Conservation (phyloP, 1,140 invertebrate species). For the Zaprionus capensis region DNA sequence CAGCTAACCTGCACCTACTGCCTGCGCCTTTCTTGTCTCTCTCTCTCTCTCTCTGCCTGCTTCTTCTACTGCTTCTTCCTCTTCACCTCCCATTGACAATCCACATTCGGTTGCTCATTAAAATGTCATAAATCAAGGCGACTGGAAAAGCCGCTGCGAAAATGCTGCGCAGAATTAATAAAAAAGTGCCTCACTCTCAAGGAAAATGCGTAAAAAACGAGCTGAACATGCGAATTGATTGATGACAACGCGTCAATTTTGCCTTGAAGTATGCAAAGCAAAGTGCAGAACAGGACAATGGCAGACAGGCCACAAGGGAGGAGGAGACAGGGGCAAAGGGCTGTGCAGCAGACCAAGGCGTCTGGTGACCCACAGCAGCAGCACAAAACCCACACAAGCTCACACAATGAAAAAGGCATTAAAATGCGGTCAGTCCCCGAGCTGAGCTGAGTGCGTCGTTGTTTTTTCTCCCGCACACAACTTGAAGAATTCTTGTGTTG, state of each 20-base stretch:
- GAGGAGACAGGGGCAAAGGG: slow-evolving; percentile 17
- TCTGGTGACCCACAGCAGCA: slow-evolving; percentile 31
- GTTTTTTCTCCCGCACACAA: slow-evolving; percentile 15
- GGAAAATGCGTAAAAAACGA: slow-evolving; percentile 57
- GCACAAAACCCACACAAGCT: slow-evolving; percentile 4
- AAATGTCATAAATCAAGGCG: slow-evolving; percentile 76
- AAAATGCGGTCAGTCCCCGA: slow-evolving; percentile 66
- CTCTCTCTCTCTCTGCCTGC: no score
- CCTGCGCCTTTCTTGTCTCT: neutral
- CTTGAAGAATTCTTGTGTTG: slow-evolving; percentile 20
- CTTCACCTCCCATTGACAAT: neutral
- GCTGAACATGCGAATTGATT: slow-evolving; percentile 74
- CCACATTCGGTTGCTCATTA: slow-evolving; percentile 56
- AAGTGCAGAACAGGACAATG: slow-evolving; percentile 51
- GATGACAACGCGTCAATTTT: slow-evolving; percentile 79
- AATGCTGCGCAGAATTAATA: slow-evolving; percentile 24
- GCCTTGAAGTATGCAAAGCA: slow-evolving; percentile 49
- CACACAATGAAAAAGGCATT: slow-evolving; percentile 76
- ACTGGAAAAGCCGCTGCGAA: slow-evolving; percentile 25
- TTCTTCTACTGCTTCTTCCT: no score
- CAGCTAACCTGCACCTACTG: neutral
- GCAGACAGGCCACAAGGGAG: neutral
- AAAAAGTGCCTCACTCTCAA: slow-evolving; percentile 13
- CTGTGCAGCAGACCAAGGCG: slow-evolving; percentile 33
- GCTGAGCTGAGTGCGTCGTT: neutral